Percentiles rank a stretch among this genome's conserved stretches.
Evolutionary conservation across 2,113 vertebrate species (phyloP).

Genomic region (Cathartes aura): DNA sequence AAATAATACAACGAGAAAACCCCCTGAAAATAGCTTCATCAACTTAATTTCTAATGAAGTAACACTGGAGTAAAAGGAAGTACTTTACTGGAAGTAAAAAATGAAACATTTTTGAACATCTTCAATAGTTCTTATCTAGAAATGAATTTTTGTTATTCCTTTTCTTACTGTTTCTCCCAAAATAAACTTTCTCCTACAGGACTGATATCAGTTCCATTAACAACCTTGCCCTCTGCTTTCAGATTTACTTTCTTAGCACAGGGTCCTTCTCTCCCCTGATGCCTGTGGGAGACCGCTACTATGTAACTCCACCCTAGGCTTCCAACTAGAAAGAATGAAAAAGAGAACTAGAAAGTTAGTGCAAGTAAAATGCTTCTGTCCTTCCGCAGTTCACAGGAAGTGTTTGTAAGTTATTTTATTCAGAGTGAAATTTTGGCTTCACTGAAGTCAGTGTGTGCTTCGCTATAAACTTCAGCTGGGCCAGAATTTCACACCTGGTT

Average conservation of each 20-base stretch:
- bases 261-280: background rate
- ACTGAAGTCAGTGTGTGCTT: background rate
- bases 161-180: background rate
- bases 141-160: background rate
- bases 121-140: background rate
- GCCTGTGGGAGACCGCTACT: background rate
- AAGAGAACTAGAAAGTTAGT: background rate
- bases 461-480: background rate
- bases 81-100: background rate
- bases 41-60: background rate
- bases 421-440: background rate
- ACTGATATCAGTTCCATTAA: background rate
- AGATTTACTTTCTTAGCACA: background rate
- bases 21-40: background rate
- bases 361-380: background rate
- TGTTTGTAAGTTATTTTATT: background rate
- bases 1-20: background rate
- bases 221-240: background rate
- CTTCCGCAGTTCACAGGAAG: background rate
- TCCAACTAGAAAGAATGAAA: background rate
- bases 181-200: background rate
- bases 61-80: background rate
- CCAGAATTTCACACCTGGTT: background rate
- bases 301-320: background rate
- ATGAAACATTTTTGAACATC: background rate